A percentile compares a stretch with the other conserved stretches of the same genome.
Evolutionary conservation across 2,888 invertebrate genomes (phyloP).

Genomic region (Pomacea canaliculata): DNA sequence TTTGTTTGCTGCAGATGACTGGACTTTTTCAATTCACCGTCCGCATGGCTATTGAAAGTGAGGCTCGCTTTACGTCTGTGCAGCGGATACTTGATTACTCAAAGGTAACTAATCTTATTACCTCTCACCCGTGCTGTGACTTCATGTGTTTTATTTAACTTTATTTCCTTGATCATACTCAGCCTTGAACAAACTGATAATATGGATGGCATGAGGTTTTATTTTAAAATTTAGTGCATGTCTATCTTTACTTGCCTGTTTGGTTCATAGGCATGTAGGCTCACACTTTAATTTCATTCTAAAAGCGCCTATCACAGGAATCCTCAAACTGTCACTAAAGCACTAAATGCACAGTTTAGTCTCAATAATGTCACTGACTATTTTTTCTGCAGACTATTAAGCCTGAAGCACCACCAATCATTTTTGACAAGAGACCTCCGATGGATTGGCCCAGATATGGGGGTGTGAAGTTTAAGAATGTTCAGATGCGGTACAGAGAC

Average conservation of each 20-base stretch:
- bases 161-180: too few relatives aligned
- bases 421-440: slow-evolving; percentile 60
- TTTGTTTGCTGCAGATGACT: slow-evolving; percentile 66
- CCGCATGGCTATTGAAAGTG: slow-evolving; percentile 59
- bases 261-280: too few relatives aligned
- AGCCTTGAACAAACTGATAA: too few relatives aligned
- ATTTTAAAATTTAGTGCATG: too few relatives aligned
- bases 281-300: too few relatives aligned
- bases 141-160: background rate
- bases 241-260: too few relatives aligned
- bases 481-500: slow-evolving; percentile 57
- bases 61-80: slow-evolving; percentile 71
- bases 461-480: slow-evolving; percentile 52
- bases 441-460: slow-evolving; percentile 59
- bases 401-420: slow-evolving; percentile 61
- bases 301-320: too few relatives aligned
- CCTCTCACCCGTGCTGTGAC: too few relatives aligned
- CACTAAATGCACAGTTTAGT: too few relatives aligned
- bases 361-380: too few relatives aligned
- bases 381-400: slow-evolving; percentile 26
- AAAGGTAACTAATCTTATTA: slow-evolving; percentile 55
- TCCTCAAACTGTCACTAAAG: too few relatives aligned
- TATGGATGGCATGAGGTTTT: too few relatives aligned
- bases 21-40: slow-evolving; percentile 64
- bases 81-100: slow-evolving; percentile 70